A percentile compares a stretch with the other conserved stretches of the same genome.
Conservation (phyloP, 2,797 vertebrate species). For the Pipistrellus pipistrellus region DNA sequence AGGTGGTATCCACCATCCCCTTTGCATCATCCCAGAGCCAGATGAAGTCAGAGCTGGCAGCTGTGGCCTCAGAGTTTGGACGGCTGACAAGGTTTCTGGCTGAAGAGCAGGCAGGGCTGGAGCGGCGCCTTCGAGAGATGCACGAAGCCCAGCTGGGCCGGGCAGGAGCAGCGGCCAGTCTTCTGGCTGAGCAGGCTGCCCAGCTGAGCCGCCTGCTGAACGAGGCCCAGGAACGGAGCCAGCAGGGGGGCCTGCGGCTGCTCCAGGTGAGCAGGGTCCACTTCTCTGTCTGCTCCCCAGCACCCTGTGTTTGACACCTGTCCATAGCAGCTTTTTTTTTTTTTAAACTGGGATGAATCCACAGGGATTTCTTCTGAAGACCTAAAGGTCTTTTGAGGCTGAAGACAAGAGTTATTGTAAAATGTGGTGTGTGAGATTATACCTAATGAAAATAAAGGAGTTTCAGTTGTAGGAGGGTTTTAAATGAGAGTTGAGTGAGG, state of each 20-base stretch:
- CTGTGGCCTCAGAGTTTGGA: conserved; percentile 87
- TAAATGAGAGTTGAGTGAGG: conserved; percentile 32
- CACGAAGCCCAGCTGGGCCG: conserved; percentile 84
- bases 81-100: conserved; percentile 87
- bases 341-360: conserved; percentile 70
- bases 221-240: conserved; percentile 85
- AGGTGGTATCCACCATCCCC: conserved; percentile 12
- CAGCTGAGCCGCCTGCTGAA: conserved; percentile 85
- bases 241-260: conserved; percentile 85
- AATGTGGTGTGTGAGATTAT: not conserved
- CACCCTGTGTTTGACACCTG: not conserved
- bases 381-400: conserved; percentile 43
- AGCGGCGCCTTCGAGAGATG: conserved; percentile 86
- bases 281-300: not conserved
- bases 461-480: not conserved
- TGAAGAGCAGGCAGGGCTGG: conserved; percentile 86
- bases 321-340: conserved; percentile 30
- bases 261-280: conserved; percentile 82
- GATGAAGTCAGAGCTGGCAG: conserved; percentile 87
- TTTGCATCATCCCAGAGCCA: conserved; percentile 82
- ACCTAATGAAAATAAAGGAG: conserved; percentile 16
- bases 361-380: conserved; percentile 54
- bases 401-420: conserved; percentile 7
- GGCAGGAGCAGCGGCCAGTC: conserved; percentile 76
- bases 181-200: conserved; percentile 82